phyloP scores from a whole-genome alignment of 2,888 invertebrate species.

The Lycia hirtaria region DNA sequence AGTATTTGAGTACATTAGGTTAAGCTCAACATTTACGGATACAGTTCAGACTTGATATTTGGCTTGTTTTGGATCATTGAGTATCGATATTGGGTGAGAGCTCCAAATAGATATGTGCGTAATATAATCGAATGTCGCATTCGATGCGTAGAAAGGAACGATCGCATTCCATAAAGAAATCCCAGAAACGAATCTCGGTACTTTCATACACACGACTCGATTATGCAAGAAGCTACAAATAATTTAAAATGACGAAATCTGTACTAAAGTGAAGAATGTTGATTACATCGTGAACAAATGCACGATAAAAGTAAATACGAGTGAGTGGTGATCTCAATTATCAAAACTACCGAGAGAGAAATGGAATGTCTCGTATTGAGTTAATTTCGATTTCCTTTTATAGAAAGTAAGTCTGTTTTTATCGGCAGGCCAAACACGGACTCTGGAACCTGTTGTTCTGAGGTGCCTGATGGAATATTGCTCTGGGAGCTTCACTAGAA shows the following conservation, averaged over 20 bases:
- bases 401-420: constrained; percentile 82
- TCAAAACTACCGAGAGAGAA: constrained; percentile 79
- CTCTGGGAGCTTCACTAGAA: neutral
- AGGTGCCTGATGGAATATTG: constrained; percentile 11
- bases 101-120: constrained; percentile 64
- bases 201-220: constrained; percentile 26
- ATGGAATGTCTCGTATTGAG: constrained; percentile 78
- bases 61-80: constrained; percentile 53
- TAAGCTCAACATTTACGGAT: constrained; percentile 64
- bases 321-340: constrained; percentile 68
- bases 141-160: constrained; percentile 56
- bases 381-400: constrained; percentile 84
- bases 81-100: constrained; percentile 54
- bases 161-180: constrained; percentile 46
- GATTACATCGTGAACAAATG: constrained; percentile 52
- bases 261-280: constrained; percentile 57
- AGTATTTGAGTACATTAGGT: constrained; percentile 56
- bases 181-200: constrained; percentile 22
- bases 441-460: constrained; percentile 58
- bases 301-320: constrained; percentile 70
- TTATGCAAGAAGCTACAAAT: constrained; percentile 38
- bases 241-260: constrained; percentile 31
- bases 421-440: constrained; percentile 59
- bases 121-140: constrained; percentile 67
- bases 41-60: constrained; percentile 66